These are phyloP conservation scores for Eilema sororculum DNA, from an alignment of 2,888 invertebrate species.

Conservation along the genomic window DNA sequence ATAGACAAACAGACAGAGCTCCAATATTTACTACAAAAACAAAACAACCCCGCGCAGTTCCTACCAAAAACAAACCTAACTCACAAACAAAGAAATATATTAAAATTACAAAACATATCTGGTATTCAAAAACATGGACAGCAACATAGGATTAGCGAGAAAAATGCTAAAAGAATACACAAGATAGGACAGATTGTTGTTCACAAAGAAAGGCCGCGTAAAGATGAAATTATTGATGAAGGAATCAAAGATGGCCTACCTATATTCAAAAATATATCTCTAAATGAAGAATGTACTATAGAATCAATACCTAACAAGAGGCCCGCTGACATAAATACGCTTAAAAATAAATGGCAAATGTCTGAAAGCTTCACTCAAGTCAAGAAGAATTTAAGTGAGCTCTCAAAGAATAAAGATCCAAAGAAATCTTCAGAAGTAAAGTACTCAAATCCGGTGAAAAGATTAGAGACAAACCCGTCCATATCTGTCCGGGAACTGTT, in stretches of 20 bases:
- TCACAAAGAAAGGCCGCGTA: constrained; percentile 67
- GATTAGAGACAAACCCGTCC: constrained; percentile 92
- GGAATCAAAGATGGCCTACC: constrained; percentile 63
- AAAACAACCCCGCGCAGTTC: constrained; percentile 83
- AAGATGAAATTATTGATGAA: constrained; percentile 68
- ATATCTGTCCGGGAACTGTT: constrained; percentile 93
- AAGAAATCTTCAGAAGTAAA: constrained; percentile 77
- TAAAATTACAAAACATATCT: constrained; percentile 71
- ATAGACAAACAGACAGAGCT: constrained; percentile 83
- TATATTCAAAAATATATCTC: constrained; percentile 76
- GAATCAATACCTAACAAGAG: constrained; percentile 85
- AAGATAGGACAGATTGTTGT: constrained; percentile 78
- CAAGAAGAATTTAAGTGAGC: constrained; percentile 80
- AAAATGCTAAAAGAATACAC: constrained; percentile 79
- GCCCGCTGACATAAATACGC: constrained; percentile 78
- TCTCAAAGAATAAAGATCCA: constrained; percentile 81
- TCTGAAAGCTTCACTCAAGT: constrained; percentile 84
- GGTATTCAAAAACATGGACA: constrained; percentile 75
- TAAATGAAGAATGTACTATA: constrained; percentile 88
- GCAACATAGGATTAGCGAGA: constrained; percentile 76
- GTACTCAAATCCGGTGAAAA: constrained; percentile 88
- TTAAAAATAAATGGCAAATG: constrained; percentile 85
- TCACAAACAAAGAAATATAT: constrained; percentile 73
- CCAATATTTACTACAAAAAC: constrained; percentile 81
- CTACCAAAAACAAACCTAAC: constrained; percentile 74